A percentile compares a stretch with the other conserved stretches of the same genome.
These are phyloP conservation scores for Oscheius sp. DNA, from an alignment of 2,888 invertebrate genomes.

Conservation along the genomic window DNA sequence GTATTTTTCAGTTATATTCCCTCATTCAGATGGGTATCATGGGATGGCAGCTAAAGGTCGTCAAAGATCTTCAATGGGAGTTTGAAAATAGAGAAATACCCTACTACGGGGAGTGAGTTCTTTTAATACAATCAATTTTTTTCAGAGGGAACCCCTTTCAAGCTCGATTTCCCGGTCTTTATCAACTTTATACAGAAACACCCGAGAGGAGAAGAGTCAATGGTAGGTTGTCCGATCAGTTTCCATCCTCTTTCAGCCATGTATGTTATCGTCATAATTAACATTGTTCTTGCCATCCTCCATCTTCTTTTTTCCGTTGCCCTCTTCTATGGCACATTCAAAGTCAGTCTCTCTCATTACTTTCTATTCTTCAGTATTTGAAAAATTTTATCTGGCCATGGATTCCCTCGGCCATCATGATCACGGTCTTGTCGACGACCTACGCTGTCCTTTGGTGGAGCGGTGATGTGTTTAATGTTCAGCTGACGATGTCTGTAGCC, in stretches of 20 bases:
- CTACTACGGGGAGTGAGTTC: constrained; percentile 57
- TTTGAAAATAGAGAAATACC: constrained; percentile 66
- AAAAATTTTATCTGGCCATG: constrained; percentile 60
- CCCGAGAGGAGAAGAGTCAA: constrained; percentile 65
- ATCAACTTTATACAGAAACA: constrained; percentile 66
- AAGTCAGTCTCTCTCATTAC: constrained; percentile 36
- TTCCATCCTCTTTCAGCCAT: constrained; percentile 52
- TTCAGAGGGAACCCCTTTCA: constrained; percentile 65
- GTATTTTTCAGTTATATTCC: constrained; percentile 58
- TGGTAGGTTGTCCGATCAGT: constrained; percentile 40
- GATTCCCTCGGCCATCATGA: constrained; percentile 58
- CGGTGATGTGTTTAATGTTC: constrained; percentile 68
- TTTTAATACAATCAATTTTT: not conserved
- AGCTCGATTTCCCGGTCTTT: constrained; percentile 68
- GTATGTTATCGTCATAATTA: constrained; percentile 64
- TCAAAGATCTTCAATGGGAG: constrained; percentile 58
- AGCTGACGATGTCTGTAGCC: constrained; percentile 64
- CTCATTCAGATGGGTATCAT: constrained; percentile 66
- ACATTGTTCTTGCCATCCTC: constrained; percentile 55
- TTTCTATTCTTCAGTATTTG: constrained; percentile 45
- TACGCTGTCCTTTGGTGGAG: constrained; percentile 69
- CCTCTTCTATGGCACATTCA: constrained; percentile 61
- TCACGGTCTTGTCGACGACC: constrained; percentile 61
- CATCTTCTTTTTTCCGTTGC: constrained; percentile 57
- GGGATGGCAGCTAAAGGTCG: constrained; percentile 65